phyloP scores from a whole-genome alignment of 2,797 vertebrate species.

The Acrossocheilus wenchowensis region DNA sequence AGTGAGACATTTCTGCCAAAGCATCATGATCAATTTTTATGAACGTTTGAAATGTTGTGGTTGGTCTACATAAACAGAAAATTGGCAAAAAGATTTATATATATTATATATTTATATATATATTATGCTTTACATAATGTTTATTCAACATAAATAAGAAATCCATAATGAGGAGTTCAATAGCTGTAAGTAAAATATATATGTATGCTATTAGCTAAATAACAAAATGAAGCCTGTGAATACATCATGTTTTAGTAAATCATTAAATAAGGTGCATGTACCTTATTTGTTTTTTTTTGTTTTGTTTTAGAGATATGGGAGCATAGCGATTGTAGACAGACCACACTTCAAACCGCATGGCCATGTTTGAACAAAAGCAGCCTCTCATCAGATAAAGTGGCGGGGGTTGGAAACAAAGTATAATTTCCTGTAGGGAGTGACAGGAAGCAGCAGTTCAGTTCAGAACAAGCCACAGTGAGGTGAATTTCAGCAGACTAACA shows the following conservation, averaged over 20 bases:
- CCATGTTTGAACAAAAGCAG: neutral
- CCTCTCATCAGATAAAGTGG: neutral
- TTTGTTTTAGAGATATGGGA: too few species aligned
- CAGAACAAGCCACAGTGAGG: too few species aligned
- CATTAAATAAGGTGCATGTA: neutral
- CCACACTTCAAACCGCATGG: neutral
- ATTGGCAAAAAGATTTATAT: neutral
- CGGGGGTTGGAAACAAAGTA: neutral
- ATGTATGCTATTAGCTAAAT: neutral
- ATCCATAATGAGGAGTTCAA: neutral
- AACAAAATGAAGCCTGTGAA: neutral
- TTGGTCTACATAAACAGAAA: too few species aligned
- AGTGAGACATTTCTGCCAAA: neutral
- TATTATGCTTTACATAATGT: neutral
- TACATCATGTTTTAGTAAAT: too few species aligned
- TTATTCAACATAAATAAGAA: neutral
- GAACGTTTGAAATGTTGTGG: neutral
- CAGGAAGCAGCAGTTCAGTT: constrained; percentile 13
- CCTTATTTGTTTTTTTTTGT: neutral
- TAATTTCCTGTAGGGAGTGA: constrained; percentile 19
- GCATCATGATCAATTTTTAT: neutral
- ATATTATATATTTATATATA: neutral
- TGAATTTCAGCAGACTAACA: neutral
- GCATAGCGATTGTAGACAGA: neutral
- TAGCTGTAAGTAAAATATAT: neutral